Evolutionary conservation across 1,140 invertebrate genomes (phyloP).

Genomic region (Eciton burchellii): DNA sequence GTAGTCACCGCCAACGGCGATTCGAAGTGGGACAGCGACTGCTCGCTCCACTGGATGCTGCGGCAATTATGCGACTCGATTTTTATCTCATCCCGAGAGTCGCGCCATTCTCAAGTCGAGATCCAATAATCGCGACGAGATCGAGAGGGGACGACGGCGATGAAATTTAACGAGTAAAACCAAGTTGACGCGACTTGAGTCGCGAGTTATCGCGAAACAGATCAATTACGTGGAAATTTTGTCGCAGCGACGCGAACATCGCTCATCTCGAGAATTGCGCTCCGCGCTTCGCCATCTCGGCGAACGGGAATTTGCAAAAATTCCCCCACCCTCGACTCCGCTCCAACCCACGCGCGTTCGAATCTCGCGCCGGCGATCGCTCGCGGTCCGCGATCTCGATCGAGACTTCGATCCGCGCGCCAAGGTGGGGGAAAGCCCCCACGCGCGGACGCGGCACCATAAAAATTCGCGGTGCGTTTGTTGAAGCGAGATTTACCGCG

Average conservation of each 20-base stretch:
- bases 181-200: neutral
- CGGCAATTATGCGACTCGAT: slow-evolving; percentile 47
- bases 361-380: too few relatives aligned
- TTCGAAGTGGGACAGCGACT: slow-evolving; percentile 41
- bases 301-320: too few relatives aligned
- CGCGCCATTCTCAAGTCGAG: neutral
- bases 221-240: too few relatives aligned
- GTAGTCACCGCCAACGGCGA: slow-evolving; percentile 7
- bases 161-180: neutral
- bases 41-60: slow-evolving; percentile 17
- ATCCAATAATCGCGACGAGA: neutral
- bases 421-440: slow-evolving; percentile 13
- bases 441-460: slow-evolving; percentile 18
- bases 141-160: neutral
- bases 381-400: too few relatives aligned
- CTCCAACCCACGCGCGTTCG: too few relatives aligned
- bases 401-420: neutral
- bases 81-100: slow-evolving; percentile 41
- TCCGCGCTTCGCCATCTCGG: too few relatives aligned
- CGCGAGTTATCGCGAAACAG: too few relatives aligned
- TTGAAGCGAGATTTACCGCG: slow-evolving; percentile 54
- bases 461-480: slow-evolving; percentile 62
- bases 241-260: too few relatives aligned
- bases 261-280: too few relatives aligned
- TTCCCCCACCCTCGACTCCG: too few relatives aligned